These are phyloP conservation scores for Probaryconus sp. DNA, from an alignment of 1,140 invertebrate genomes.

Conservation along the genomic window DNA sequence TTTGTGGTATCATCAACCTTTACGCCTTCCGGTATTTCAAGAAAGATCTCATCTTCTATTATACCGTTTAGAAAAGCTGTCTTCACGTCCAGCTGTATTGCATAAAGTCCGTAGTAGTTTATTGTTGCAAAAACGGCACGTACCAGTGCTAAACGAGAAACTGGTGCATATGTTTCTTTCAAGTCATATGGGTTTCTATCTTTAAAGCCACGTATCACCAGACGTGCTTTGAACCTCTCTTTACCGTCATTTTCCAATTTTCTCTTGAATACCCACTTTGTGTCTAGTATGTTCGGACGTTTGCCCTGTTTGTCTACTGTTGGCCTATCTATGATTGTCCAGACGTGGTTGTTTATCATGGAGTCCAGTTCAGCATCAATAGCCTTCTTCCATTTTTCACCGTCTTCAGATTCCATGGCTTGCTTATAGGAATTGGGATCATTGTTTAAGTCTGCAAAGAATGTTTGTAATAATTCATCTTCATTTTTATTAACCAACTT, in stretches of 20 bases:
- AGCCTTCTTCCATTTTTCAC: slow-evolving; percentile 2
- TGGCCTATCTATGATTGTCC: slow-evolving; percentile 8
- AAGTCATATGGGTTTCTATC: no score
- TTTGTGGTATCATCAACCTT: no score
- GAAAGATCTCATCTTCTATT: no score
- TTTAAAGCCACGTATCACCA: no score
- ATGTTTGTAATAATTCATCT: slow-evolving; percentile 4
- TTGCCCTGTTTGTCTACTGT: not conserved
- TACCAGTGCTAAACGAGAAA: no score
- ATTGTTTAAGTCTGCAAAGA: not conserved
- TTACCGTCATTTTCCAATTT: slow-evolving; percentile 10
- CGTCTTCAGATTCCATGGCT: slow-evolving; percentile 16
- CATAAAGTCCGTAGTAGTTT: no score
- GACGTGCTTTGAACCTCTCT: slow-evolving; percentile 9
- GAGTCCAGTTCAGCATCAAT: slow-evolving; percentile 17
- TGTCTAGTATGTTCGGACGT: slow-evolving; percentile 12
- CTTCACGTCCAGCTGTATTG: no score
- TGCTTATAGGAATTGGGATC: slow-evolving; percentile 10
- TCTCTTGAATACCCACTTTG: slow-evolving; percentile 24
- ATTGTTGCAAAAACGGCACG: no score
- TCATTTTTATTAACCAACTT: not conserved
- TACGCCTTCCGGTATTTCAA: no score
- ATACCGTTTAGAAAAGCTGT: no score
- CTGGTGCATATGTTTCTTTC: no score
- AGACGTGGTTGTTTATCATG: slow-evolving; percentile 20